These are phyloP conservation scores for Mugil cephalus DNA, from an alignment of 2,113 vertebrate genomes.

Conservation along the genomic window DNA sequence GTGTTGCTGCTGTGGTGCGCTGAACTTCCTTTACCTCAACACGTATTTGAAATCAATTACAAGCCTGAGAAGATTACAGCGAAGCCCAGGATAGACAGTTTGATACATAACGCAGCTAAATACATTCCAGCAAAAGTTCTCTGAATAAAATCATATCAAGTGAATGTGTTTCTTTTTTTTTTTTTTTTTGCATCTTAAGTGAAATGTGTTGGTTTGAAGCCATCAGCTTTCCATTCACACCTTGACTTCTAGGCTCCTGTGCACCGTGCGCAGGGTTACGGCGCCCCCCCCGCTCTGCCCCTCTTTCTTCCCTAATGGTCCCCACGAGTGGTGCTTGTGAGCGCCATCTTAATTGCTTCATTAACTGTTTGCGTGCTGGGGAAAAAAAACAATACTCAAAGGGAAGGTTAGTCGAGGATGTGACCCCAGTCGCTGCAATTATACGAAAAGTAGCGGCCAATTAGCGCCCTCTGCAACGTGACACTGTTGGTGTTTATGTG, in stretches of 20 bases:
- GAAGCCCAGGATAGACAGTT: too few relatives aligned
- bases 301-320: slow-evolving; percentile 67
- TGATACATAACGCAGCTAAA: neutral
- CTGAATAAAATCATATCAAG: too few relatives aligned
- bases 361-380: slow-evolving; percentile 81
- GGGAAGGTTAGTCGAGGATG: slow-evolving; percentile 74
- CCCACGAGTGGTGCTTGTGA: slow-evolving; percentile 71
- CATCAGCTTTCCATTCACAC: too few relatives aligned
- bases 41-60: too few relatives aligned
- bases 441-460: slow-evolving; percentile 83
- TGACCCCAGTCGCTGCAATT: slow-evolving; percentile 80
- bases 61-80: too few relatives aligned
- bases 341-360: slow-evolving; percentile 79
- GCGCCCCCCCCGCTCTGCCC: slow-evolving; percentile 42
- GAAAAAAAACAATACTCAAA: slow-evolving; percentile 82
- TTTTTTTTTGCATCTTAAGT: too few relatives aligned
- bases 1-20: neutral
- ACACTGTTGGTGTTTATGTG: slow-evolving; percentile 79
- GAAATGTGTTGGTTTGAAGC: too few relatives aligned
- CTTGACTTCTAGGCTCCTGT: slow-evolving; percentile 17
- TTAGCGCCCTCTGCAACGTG: slow-evolving; percentile 82
- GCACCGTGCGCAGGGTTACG: slow-evolving; percentile 21
- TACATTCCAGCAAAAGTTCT: neutral
- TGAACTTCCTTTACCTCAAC: too few relatives aligned
- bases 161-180: neutral